Evolutionary conservation across 2,888 invertebrate species (phyloP), one percentile per base, ranked within the genome.

Genomic region (Lasioglossum leucozonium): DNA sequence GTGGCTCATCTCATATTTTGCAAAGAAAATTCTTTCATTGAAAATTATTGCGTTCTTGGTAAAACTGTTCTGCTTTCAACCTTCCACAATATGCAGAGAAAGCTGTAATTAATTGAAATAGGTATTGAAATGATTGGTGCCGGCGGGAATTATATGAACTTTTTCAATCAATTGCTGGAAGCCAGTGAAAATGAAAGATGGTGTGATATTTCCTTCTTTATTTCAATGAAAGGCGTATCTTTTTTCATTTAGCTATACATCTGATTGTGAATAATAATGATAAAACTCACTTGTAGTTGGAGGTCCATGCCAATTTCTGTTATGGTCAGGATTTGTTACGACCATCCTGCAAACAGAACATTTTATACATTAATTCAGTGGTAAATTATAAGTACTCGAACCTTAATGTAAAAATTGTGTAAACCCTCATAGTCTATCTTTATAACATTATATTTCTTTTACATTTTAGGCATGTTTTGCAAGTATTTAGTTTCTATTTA

Each of bases 211-310:
- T 18, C 18, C 18, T 16, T 30, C 65, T 34, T 26, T 26, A 26
- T 58, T 65, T 34, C 5, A 58, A 58, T 26, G 58, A 11, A 26
- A 11, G 11, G 11, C 30, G 30, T 18, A 8, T 34, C 16, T 34
- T 34, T 65, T 65, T 8, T 18, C 30, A 34, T 65, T 65, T 5
- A 34, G 13, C 6, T 65, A 18, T 18, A 65, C 34, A 8, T 65
- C 2, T 18, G 8, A 34, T 37, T 22, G 34, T 22, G 65, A 37
- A 65, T 65, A 34, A 34, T 65, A 37, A 65, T 65, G 34, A 34
- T 22, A 6, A 34, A 65, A 69, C 69, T 69, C n/a, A 69, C 69
- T n/a, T 69, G 40, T 37, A 69, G n/a, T 40, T 69, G n/a, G 40
- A 69, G 69, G n/a, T 11, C n/a, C 22, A 11, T 11, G 67, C 4